Conservation (phyloP, 2,888 invertebrate genomes). For the Hyposoter didymator region DNA sequence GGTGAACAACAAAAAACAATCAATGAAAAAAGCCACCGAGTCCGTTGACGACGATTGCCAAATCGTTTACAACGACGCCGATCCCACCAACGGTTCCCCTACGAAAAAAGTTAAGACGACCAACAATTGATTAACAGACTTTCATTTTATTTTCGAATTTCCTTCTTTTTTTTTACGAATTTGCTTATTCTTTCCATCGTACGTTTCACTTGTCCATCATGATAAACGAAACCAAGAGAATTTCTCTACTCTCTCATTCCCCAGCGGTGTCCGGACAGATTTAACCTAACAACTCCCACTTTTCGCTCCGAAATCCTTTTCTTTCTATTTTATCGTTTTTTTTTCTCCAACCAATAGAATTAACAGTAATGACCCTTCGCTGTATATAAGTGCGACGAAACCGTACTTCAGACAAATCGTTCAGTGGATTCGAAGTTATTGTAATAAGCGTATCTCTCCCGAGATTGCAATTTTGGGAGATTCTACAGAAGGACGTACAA, state of each 20-base stretch:
- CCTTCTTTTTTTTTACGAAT: neutral
- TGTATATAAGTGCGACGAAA: slow-evolving; percentile 44
- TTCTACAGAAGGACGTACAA: neutral
- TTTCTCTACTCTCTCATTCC: slow-evolving; percentile 30
- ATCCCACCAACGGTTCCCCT: slow-evolving; percentile 52
- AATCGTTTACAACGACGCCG: slow-evolving; percentile 78
- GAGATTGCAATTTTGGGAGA: neutral
- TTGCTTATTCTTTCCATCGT: neutral
- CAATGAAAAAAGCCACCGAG: slow-evolving; percentile 61
- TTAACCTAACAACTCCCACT: neutral
- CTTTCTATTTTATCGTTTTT: slow-evolving; percentile 3
- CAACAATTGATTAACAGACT: slow-evolving; percentile 42
- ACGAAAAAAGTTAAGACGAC: slow-evolving; percentile 61
- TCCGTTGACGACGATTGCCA: slow-evolving; percentile 76
- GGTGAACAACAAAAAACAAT: slow-evolving; percentile 48
- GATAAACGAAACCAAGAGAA: neutral
- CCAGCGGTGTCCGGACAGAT: slow-evolving; percentile 34
- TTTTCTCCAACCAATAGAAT: neutral
- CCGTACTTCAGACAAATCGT: slow-evolving; percentile 25
- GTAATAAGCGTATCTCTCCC: neutral
- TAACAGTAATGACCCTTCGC: neutral
- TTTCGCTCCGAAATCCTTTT: neutral
- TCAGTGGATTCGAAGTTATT: slow-evolving; percentile 9
- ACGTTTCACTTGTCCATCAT: neutral
- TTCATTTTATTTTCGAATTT: slow-evolving; percentile 21